Conservation (phyloP, 1,140 invertebrate genomes). For the Lamellibrachia luymesi region DNA sequence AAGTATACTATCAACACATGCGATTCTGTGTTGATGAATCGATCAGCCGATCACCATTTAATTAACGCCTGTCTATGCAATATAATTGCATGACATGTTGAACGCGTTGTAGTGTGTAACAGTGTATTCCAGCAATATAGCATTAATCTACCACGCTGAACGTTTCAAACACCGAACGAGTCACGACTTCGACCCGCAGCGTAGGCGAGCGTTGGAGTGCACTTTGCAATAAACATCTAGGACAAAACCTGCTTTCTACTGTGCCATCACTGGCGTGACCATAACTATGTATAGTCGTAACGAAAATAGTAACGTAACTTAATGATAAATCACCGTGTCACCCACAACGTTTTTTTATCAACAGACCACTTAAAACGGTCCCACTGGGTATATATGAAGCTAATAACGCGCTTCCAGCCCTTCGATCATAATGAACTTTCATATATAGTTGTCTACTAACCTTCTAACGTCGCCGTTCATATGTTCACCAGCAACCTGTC, state of each 20-base stretch:
- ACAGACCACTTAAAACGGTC: too few species aligned
- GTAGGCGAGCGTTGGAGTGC: not conserved
- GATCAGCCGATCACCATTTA: conserved; percentile 4
- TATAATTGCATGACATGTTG: not conserved
- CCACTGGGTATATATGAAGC: too few species aligned
- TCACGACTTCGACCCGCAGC: not conserved
- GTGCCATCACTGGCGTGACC: not conserved
- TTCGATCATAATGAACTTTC: not conserved
- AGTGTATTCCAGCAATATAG: not conserved
- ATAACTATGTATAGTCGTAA: not conserved
- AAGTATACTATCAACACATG: not conserved
- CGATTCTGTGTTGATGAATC: not conserved
- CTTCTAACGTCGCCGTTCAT: not conserved
- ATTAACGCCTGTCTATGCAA: not conserved
- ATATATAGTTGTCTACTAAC: not conserved
- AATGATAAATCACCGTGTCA: not conserved
- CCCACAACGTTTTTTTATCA: not conserved
- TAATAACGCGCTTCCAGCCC: not conserved
- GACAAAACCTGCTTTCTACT: not conserved
- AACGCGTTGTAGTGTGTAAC: not conserved
- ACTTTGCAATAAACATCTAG: not conserved
- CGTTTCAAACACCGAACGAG: not conserved
- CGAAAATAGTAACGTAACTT: not conserved
- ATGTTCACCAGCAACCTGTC: not conserved
- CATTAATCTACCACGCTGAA: not conserved